Conservation (phyloP, 2,113 vertebrate species). For the Cavia aperea region DNA sequence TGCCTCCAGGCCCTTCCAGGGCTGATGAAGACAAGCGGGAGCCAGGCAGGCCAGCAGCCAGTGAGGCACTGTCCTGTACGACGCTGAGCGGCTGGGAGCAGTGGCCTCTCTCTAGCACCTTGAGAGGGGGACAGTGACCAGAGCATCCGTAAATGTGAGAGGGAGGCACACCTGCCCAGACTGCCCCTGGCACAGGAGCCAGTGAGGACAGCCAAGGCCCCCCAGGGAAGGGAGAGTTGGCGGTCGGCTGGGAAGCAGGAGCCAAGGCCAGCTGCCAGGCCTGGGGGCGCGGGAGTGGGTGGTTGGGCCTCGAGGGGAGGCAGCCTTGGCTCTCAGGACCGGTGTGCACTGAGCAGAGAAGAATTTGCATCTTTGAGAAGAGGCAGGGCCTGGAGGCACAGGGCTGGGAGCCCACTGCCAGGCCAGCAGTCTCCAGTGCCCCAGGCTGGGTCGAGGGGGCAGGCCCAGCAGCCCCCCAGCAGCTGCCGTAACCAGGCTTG, state of each 20-base stretch:
- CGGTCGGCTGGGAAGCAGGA: neutral
- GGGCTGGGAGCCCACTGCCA: neutral
- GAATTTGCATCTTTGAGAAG: constrained; percentile 76
- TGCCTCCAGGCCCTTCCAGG: neutral
- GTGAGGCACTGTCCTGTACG: neutral
- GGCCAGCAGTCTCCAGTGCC: neutral
- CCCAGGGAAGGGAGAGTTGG: neutral
- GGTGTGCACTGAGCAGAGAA: constrained; percentile 64
- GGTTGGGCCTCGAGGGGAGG: constrained; percentile 37
- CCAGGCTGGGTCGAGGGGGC: accelerated
- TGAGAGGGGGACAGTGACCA: neutral
- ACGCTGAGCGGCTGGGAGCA: neutral
- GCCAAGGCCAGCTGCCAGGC: neutral
- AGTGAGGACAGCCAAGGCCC: neutral
- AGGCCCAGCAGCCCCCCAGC: neutral
- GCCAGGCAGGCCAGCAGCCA: neutral
- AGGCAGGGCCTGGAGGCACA: constrained; percentile 57
- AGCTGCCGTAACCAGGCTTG: neutral
- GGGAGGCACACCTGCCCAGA: neutral
- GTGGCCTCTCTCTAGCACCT: neutral
- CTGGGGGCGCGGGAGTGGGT: neutral
- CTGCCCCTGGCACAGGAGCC: neutral
- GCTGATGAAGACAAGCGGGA: neutral
- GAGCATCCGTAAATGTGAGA: neutral
- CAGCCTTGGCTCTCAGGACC: constrained; percentile 52